Percentiles rank a stretch among this genome's conserved stretches.
phyloP scores from a whole-genome alignment of 2,888 invertebrate genomes.

The Drosophila cognata region DNA sequence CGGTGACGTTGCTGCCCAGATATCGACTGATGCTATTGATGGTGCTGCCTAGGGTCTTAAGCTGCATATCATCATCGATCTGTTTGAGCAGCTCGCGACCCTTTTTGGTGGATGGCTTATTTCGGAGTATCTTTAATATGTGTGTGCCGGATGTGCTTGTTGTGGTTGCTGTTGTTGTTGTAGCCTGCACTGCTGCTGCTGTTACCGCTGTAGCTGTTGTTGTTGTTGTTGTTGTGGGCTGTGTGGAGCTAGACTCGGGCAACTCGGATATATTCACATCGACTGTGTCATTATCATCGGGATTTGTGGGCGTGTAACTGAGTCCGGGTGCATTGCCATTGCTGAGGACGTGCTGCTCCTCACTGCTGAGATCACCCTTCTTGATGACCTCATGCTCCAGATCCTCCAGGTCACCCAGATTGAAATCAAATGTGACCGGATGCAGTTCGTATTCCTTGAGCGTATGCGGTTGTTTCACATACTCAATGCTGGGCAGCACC shows the following conservation, averaged over 20 bases:
- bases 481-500: conserved; percentile 69
- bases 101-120: conserved; percentile 76
- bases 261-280: conserved; percentile 58
- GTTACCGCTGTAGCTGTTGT: conserved; percentile 18
- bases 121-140: conserved; percentile 81
- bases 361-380: conserved; percentile 81
- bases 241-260: conserved; percentile 36
- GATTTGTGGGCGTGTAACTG: conserved; percentile 56
- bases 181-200: neutral
- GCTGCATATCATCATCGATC: conserved; percentile 75
- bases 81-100: conserved; percentile 80
- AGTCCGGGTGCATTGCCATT: conserved; percentile 57
- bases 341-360: conserved; percentile 78
- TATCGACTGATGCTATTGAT: conserved; percentile 83
- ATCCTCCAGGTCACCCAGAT: conserved; percentile 84
- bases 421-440: conserved; percentile 84
- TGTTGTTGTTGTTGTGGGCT: conserved; percentile 13
- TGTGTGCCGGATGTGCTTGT: conserved; percentile 69
- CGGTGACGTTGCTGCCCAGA: conserved; percentile 59
- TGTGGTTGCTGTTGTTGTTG: conserved; percentile 25
- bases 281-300: conserved; percentile 65
- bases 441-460: conserved; percentile 82
- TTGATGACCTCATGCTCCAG: conserved; percentile 82
- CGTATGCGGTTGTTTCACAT: conserved; percentile 72
- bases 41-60: conserved; percentile 76